These are phyloP conservation scores for Furcifer pardalis DNA, from an alignment of 2,797 vertebrate genomes.

Conservation along the genomic window DNA sequence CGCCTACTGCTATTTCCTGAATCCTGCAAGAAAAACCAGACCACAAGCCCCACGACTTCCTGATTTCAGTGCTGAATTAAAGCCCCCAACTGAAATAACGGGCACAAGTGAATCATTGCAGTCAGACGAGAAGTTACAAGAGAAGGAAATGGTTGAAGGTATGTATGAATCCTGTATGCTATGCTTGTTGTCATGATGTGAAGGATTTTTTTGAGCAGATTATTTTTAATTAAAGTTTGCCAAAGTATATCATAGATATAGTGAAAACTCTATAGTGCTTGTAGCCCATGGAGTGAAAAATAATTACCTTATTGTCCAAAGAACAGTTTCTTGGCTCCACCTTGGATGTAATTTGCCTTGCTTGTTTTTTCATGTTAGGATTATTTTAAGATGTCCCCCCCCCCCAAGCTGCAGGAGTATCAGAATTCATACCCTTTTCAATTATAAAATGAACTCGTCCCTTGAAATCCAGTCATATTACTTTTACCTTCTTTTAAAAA, in stretches of 20 bases:
- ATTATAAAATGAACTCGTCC: background rate
- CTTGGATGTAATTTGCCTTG: background rate
- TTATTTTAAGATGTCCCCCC: background rate
- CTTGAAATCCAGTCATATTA: background rate
- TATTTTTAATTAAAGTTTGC: background rate
- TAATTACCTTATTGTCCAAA: background rate
- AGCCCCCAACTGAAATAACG: constrained; percentile 60
- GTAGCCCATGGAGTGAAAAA: background rate
- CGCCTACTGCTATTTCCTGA: constrained; percentile 98
- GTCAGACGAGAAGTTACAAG: constrained; percentile 59
- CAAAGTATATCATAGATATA: background rate
- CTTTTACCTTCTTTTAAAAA: constrained; percentile 15
- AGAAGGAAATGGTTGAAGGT: constrained; percentile 73
- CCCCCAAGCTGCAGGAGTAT: background rate
- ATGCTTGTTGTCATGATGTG: background rate
- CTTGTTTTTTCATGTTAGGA: background rate
- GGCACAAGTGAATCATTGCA: constrained; percentile 61
- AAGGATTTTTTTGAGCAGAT: background rate
- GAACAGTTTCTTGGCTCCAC: background rate
- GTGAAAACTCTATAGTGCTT: background rate
- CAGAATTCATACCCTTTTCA: background rate
- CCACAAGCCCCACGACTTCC: constrained; percentile 91
- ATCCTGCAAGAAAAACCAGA: constrained; percentile 96
- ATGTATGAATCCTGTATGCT: constrained; percentile 4
- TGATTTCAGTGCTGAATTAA: constrained; percentile 84